Evolutionary conservation across 2,888 invertebrate genomes (phyloP).

Genomic region (Papilio gigon): DNA sequence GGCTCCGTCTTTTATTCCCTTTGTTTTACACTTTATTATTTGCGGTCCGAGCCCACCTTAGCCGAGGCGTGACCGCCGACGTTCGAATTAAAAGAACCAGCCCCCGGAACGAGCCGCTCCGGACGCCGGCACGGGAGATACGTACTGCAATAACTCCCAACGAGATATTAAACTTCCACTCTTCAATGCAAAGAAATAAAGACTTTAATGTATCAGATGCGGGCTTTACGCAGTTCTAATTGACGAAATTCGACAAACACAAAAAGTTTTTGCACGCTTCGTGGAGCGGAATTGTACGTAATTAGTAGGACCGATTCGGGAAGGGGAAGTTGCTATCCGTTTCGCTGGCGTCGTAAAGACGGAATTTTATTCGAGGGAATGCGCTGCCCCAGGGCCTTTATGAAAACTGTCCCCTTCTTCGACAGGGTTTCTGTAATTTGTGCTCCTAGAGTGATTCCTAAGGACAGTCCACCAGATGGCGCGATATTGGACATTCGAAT

Average conservation of each 20-base stretch:
- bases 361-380: constrained; percentile 62
- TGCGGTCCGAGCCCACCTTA: constrained; percentile 58
- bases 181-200: constrained; percentile 70
- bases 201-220: constrained; percentile 61
- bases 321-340: constrained; percentile 55
- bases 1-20: constrained; percentile 70
- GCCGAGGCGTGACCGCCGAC: constrained; percentile 49
- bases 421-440: constrained; percentile 69
- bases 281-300: constrained; percentile 57
- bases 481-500: constrained; percentile 73
- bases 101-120: constrained; percentile 42
- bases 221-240: constrained; percentile 59
- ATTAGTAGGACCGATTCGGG: constrained; percentile 63
- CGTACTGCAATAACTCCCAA: constrained; percentile 62
- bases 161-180: constrained; percentile 66
- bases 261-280: constrained; percentile 56
- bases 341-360: constrained; percentile 59
- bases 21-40: constrained; percentile 77
- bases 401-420: constrained; percentile 64
- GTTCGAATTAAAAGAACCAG: constrained; percentile 48
- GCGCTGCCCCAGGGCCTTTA: constrained; percentile 56
- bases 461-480: constrained; percentile 74
- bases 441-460: constrained; percentile 71
- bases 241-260: constrained; percentile 70
- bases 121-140: constrained; percentile 48